A percentile compares a stretch with the other conserved stretches of the same genome.
These are phyloP conservation scores for Sepiola atlantica DNA, from an alignment of 2,888 invertebrate genomes.

Conservation along the genomic window DNA sequence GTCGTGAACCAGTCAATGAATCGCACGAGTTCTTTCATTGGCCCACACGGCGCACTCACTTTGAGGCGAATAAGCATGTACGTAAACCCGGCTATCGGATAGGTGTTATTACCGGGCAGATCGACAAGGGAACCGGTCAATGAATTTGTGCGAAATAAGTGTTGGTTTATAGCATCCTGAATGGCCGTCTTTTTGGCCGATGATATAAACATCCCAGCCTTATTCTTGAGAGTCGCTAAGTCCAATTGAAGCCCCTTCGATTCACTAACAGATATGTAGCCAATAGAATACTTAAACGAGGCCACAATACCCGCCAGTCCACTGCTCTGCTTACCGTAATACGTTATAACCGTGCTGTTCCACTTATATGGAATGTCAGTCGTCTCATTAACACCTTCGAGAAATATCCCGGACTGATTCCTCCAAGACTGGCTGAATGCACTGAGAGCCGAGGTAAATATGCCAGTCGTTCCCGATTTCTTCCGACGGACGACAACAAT, in stretches of 20 bases:
- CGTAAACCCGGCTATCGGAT: conserved; percentile 69
- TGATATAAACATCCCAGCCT: conserved; percentile 54
- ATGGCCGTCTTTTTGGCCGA: conserved; percentile 57
- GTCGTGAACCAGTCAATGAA: conserved; percentile 66
- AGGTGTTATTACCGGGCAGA: conserved; percentile 53
- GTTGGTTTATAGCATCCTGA: conserved; percentile 59
- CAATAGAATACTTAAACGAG: conserved; percentile 63
- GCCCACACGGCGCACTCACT: conserved; percentile 58
- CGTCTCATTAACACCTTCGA: conserved; percentile 50
- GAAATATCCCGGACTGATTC: conserved; percentile 61
- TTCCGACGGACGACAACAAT: conserved; percentile 66
- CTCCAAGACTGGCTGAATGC: conserved; percentile 63
- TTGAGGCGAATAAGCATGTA: conserved; percentile 64
- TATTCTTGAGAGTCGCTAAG: conserved; percentile 61
- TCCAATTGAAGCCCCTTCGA: conserved; percentile 53
- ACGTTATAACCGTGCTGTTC: conserved; percentile 55
- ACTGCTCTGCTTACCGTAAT: conserved; percentile 58
- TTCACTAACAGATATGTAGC: conserved; percentile 66
- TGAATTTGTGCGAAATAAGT: conserved; percentile 47
- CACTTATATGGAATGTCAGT: conserved; percentile 54
- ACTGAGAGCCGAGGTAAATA: conserved; percentile 66
- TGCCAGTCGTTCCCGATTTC: conserved; percentile 69
- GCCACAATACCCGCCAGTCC: conserved; percentile 63
- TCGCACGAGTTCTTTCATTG: conserved; percentile 66
- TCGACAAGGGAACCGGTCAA: conserved; percentile 55